Evolutionary conservation across 1,140 invertebrate genomes (phyloP).

Genomic region (Bombyx mori): ASM3026992v2 NC_085119.1:12008001-12008500

Average conservation of each 20-base stretch:
- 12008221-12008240: conserved; percentile 14
- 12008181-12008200: background rate
- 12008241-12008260: conserved; percentile 6
- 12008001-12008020: conserved; percentile 21
- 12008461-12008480: too few relatives aligned
- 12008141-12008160: background rate
- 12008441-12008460: too few relatives aligned
- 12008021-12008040: conserved; percentile 44
- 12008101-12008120: background rate
- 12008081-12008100: too few relatives aligned
- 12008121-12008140: conserved; percentile 1
- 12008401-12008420: too few relatives aligned
- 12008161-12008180: background rate
- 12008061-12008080: background rate
- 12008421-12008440: too few relatives aligned
- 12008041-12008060: conserved; percentile 53
- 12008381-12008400: too few relatives aligned
- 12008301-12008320: too few relatives aligned
- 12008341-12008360: too few relatives aligned
- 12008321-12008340: too few relatives aligned
- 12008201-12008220: background rate
- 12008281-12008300: conserved; percentile 20
- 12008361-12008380: too few relatives aligned
- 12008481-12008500: too few relatives aligned
- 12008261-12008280: conserved; percentile 26